Percentiles rank a stretch among this genome's conserved stretches.
Evolutionary conservation across 2,113 vertebrate species (phyloP).

Genomic region (Sinocyclocheilus anophthalmus): DNA sequence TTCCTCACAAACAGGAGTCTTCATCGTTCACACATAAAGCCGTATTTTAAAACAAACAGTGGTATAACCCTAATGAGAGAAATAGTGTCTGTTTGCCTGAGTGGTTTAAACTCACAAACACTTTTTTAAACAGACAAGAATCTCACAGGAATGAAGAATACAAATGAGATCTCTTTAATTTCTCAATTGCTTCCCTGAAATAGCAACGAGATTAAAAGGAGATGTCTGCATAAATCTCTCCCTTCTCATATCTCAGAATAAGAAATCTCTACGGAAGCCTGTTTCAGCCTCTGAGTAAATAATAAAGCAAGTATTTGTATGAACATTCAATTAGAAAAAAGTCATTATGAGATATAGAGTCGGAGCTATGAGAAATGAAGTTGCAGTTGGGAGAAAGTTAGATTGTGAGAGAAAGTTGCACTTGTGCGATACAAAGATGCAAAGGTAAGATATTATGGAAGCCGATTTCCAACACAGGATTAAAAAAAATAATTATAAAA

Average conservation of each 20-base stretch:
- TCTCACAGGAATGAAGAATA: not conserved
- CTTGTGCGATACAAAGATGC: not conserved
- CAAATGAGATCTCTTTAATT: not conserved
- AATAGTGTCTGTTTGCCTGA: slow-evolving; percentile 5
- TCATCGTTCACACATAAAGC: slow-evolving; percentile 58
- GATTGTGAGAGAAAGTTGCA: not conserved
- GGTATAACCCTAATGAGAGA: not conserved
- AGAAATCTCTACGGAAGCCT: not conserved
- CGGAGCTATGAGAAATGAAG: not conserved
- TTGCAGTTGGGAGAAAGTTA: not conserved
- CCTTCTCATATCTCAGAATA: not conserved
- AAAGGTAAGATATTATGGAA: not conserved
- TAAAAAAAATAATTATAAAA: too few species aligned
- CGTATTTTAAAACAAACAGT: slow-evolving; percentile 29
- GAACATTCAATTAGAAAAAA: not conserved
- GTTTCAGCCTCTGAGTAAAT: not conserved
- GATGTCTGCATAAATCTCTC: not conserved
- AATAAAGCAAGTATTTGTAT: slow-evolving; percentile 4
- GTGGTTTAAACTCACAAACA: slow-evolving; percentile 34
- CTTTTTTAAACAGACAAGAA: not conserved
- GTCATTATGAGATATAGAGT: not conserved
- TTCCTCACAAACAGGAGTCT: slow-evolving; percentile 63
- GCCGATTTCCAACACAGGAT: too few species aligned
- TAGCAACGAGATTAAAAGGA: slow-evolving; percentile 1
- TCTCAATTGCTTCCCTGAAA: not conserved